phyloP scores from a whole-genome alignment of 2,888 invertebrate species.

The Pollenia angustigena region DNA sequence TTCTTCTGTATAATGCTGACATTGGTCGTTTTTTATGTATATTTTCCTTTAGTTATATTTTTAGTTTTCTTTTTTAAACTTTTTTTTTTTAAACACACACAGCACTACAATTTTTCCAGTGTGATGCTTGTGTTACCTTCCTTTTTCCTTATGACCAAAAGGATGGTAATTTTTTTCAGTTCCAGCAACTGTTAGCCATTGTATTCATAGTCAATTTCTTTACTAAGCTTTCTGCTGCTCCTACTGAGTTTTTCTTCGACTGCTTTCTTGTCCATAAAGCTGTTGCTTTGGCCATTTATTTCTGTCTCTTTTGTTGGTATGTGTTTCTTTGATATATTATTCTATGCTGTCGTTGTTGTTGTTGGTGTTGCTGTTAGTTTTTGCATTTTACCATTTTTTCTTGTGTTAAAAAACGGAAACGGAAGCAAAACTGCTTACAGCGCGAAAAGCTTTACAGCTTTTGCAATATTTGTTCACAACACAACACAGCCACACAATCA shows the following conservation, averaged over 20 bases:
- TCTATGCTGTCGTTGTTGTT: conserved; percentile 8
- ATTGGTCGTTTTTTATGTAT: conserved; percentile 38
- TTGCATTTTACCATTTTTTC: conserved; percentile 16
- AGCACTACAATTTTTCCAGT: conserved; percentile 46
- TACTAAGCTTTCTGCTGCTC: conserved; percentile 24
- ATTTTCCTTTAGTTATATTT: conserved; percentile 29
- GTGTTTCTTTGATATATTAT: conserved; percentile 15
- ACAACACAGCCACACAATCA: conserved; percentile 13
- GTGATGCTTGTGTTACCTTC: conserved; percentile 61
- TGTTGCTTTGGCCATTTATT: conserved; percentile 57
- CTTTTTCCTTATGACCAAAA: conserved; percentile 53
- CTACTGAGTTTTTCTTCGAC: neutral
- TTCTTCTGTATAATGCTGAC: conserved; percentile 38
- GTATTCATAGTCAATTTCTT: conserved; percentile 58
- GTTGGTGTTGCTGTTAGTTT: conserved; percentile 4
- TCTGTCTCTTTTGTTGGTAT: conserved; percentile 22
- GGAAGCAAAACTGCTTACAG: conserved; percentile 72
- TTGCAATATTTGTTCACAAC: conserved; percentile 49
- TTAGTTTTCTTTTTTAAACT: conserved; percentile 28
- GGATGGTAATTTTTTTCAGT: conserved; percentile 21
- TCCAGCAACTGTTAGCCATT: conserved; percentile 40
- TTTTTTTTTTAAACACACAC: conserved; percentile 23
- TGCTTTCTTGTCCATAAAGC: conserved; percentile 19
- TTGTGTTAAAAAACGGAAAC: conserved; percentile 62
- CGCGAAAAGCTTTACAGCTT: conserved; percentile 65